phyloP scores from a whole-genome alignment of 2,113 vertebrate genomes.

The Rhinoderma darwinii region DNA sequence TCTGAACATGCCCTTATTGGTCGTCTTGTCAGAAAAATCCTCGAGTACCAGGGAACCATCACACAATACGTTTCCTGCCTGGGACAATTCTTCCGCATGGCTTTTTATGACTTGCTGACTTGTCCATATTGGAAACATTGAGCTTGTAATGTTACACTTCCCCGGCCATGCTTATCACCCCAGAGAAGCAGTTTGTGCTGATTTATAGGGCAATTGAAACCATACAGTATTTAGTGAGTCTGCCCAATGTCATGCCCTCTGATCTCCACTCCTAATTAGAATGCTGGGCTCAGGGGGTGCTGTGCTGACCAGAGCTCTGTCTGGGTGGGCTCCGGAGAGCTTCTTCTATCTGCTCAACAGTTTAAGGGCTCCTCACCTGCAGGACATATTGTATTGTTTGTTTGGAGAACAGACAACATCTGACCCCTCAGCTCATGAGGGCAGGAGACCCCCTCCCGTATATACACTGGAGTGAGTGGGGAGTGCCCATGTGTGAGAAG shows the following conservation, averaged over 20 bases:
- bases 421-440: constrained; percentile 16
- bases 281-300: neutral
- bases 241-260: constrained; percentile 56
- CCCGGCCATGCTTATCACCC: constrained; percentile 27
- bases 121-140: constrained; percentile 35
- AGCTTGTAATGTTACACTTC: constrained; percentile 30
- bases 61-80: neutral
- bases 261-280: constrained; percentile 50
- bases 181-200: constrained; percentile 37
- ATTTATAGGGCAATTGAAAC: constrained; percentile 56
- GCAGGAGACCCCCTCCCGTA: neutral
- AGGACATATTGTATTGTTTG: constrained; percentile 55
- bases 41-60: neutral
- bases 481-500: constrained; percentile 8
- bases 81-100: neutral
- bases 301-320: neutral
- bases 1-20: too few species aligned
- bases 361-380: constrained; percentile 50
- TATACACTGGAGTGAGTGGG: constrained; percentile 1
- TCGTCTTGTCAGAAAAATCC: neutral
- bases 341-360: constrained; percentile 47
- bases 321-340: constrained; percentile 37
- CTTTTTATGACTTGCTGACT: constrained; percentile 18
- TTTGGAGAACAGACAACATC: constrained; percentile 41
- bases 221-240: constrained; percentile 53